These are phyloP conservation scores for Virgularia gustaviana DNA, from an alignment of 92 coral and sea anemone genomes.

Conservation along the genomic window DNA sequence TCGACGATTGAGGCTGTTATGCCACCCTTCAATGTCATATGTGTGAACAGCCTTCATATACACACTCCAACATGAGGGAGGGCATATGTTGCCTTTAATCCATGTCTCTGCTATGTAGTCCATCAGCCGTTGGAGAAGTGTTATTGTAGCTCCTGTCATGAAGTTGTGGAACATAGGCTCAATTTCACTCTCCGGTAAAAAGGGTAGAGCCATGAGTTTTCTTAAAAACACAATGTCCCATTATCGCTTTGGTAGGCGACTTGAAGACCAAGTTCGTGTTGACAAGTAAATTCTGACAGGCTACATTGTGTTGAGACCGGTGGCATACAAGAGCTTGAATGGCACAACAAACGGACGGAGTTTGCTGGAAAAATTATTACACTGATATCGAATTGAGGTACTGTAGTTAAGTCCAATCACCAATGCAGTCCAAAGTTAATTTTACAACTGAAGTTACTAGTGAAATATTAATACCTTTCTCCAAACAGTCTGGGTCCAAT, in stretches of 20 bases:
- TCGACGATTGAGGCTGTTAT: neutral
- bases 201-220: constrained; percentile 1
- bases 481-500: too few species aligned
- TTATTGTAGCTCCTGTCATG: neutral
- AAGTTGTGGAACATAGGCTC: neutral
- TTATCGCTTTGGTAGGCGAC: neutral
- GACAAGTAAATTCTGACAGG: too few species aligned
- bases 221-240: neutral
- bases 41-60: neutral
- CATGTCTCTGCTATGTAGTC: neutral
- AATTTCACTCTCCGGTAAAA: neutral
- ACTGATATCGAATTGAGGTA: too few species aligned
- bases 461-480: too few species aligned
- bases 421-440: too few species aligned
- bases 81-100: neutral
- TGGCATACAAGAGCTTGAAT: too few species aligned
- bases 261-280: neutral
- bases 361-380: too few species aligned
- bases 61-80: neutral
- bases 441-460: too few species aligned
- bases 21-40: neutral
- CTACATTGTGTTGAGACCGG: too few species aligned
- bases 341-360: too few species aligned
- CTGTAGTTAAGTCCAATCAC: too few species aligned
- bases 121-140: neutral